These are phyloP conservation scores for Nylanderia fulva DNA, from an alignment of 1,140 invertebrate species.

Conservation along the genomic window DNA sequence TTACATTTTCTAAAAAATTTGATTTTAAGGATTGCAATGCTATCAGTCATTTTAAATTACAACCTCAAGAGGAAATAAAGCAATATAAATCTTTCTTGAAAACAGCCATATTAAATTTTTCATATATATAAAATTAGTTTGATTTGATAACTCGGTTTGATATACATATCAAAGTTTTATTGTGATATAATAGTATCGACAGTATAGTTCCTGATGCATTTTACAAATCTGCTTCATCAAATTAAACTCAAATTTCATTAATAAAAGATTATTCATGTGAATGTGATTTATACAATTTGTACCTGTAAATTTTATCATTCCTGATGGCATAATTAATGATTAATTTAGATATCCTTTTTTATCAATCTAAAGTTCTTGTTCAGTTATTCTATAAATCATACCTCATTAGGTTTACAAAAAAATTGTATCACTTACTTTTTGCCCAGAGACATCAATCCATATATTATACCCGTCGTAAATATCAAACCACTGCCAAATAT, in stretches of 20 bases:
- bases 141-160: background rate
- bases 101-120: background rate
- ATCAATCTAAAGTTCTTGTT: background rate
- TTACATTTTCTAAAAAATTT: background rate
- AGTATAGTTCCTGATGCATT: background rate
- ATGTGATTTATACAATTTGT: background rate
- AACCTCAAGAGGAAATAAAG: background rate
- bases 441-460: constrained; percentile 97
- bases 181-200: background rate
- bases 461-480: constrained; percentile 94
- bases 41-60: background rate
- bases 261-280: background rate
- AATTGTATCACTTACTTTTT: constrained; percentile 88
- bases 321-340: background rate
- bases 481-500: constrained; percentile 95
- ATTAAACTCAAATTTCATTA: background rate
- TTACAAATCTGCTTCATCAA: constrained; percentile 9
- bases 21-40: too few species aligned
- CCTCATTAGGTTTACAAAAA: background rate
- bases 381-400: background rate
- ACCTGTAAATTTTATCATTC: constrained; percentile 4
- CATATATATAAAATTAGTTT: background rate
- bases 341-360: background rate
- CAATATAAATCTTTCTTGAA: background rate
- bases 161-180: background rate